These are phyloP conservation scores for Hormaphis cornu DNA, from an alignment of 1,140 invertebrate genomes.

Conservation along the genomic window DNA sequence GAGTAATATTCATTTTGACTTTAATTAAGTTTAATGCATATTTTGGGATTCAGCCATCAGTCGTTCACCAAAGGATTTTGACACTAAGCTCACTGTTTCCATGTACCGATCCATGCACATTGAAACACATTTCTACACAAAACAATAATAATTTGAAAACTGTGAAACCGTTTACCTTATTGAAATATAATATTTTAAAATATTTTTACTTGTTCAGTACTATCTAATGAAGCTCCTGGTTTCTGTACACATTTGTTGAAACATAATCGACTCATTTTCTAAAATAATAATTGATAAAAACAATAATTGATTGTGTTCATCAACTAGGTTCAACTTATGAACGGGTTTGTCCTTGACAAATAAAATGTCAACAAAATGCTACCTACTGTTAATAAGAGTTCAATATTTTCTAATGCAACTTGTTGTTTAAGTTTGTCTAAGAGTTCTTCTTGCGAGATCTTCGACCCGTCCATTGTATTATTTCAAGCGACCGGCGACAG, in stretches of 20 bases:
- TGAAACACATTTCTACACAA: slow-evolving; percentile 81
- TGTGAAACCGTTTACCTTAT: no score
- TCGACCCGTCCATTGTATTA: slow-evolving; percentile 1
- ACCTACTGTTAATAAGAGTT: slow-evolving; percentile 77
- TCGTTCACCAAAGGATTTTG: slow-evolving; percentile 44
- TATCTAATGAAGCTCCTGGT: slow-evolving; percentile 81
- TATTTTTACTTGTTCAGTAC: slow-evolving; percentile 70
- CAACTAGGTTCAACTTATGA: no score
- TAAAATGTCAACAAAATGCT: not conserved
- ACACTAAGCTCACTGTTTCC: slow-evolving; percentile 85
- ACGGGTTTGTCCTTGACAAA: no score
- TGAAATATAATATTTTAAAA: not conserved
- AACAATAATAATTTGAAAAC: slow-evolving; percentile 34
- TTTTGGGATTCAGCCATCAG: slow-evolving; percentile 53
- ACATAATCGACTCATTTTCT: slow-evolving; percentile 96
- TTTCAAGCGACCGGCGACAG: not conserved
- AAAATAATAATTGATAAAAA: slow-evolving; percentile 46
- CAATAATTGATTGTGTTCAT: not conserved
- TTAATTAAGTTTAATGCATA: slow-evolving; percentile 12
- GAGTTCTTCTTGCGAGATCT: slow-evolving; percentile 58
- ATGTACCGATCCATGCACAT: slow-evolving; percentile 98
- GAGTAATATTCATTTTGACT: not conserved
- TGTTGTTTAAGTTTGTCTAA: slow-evolving; percentile 95
- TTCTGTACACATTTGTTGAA: slow-evolving; percentile 89
- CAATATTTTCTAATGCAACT: slow-evolving; percentile 86